Percentiles rank a stretch among this genome's conserved stretches.
phyloP scores from a whole-genome alignment of 2,888 invertebrate species.

The Pandemis corylana region DNA sequence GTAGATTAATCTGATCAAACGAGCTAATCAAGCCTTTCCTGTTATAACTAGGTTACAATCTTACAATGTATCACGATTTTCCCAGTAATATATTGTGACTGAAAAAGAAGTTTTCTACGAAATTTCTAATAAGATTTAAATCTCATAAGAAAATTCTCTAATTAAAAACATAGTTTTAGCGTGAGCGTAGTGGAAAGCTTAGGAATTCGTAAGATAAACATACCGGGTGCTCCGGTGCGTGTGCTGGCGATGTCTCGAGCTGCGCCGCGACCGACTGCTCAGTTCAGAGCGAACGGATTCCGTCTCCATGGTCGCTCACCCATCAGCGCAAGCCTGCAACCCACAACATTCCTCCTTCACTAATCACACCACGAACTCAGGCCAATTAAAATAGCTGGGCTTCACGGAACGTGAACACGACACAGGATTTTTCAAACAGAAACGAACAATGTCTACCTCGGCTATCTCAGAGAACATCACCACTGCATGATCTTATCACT shows the following conservation, averaged over 20 bases:
- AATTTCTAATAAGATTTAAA: constrained; percentile 18
- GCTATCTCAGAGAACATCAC: constrained; percentile 39
- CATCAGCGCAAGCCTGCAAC: constrained; percentile 65
- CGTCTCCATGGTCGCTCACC: constrained; percentile 91
- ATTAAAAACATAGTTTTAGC: not conserved
- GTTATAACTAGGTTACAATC: constrained; percentile 39
- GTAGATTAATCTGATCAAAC: constrained; percentile 18
- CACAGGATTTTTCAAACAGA: constrained; percentile 51
- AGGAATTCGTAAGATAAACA: constrained; percentile 42
- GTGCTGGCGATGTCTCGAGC: constrained; percentile 86
- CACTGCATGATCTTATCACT: constrained; percentile 38
- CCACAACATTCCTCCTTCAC: constrained; percentile 63
- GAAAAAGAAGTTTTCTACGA: constrained; percentile 14
- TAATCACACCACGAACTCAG: constrained; percentile 63
- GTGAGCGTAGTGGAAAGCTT: not conserved
- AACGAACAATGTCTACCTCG: constrained; percentile 43
- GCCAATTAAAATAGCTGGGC: constrained; percentile 75
- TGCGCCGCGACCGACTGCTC: constrained; percentile 92
- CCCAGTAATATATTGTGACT: constrained; percentile 22
- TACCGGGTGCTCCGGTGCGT: constrained; percentile 89
- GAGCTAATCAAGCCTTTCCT: constrained; percentile 27
- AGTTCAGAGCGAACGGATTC: constrained; percentile 97
- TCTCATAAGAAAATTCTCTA: not conserved
- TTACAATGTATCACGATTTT: constrained; percentile 21
- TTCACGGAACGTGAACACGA: constrained; percentile 67